phyloP scores from a whole-genome alignment of 2,113 vertebrate genomes.

The Gnathonemus echidnorhynchus region DNA sequence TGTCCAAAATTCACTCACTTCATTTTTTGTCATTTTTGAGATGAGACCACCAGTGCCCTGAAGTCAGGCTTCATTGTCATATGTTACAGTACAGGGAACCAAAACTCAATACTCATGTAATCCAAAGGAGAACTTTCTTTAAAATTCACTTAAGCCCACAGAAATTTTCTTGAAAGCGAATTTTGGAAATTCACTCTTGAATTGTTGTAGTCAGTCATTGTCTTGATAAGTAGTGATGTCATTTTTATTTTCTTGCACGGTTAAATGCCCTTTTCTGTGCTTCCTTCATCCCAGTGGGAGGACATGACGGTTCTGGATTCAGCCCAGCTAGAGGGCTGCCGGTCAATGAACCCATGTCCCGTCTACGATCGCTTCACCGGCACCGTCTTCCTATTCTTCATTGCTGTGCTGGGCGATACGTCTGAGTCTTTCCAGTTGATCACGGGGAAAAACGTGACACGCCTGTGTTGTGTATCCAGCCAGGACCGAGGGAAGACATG shows the following conservation, averaged over 20 bases:
- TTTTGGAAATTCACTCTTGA: background rate
- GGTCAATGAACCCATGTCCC: slow-evolving; percentile 95
- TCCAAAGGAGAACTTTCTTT: background rate
- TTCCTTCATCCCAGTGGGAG: slow-evolving; percentile 70
- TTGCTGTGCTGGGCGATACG: slow-evolving; percentile 75
- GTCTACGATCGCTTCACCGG: slow-evolving; percentile 70
- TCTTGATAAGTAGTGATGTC: background rate
- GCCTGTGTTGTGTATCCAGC: slow-evolving; percentile 81
- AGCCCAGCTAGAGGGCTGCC: slow-evolving; percentile 67
- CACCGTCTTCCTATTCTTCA: slow-evolving; percentile 81
- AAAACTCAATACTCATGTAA: background rate
- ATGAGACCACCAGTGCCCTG: background rate
- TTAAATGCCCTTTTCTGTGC: background rate
- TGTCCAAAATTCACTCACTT: background rate
- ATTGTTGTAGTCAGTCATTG: background rate
- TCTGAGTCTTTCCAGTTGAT: slow-evolving; percentile 78
- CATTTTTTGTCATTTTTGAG: background rate
- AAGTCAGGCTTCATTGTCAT: background rate
- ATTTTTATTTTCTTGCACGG: background rate
- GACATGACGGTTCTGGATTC: slow-evolving; percentile 69
- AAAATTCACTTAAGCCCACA: background rate
- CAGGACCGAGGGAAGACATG: slow-evolving; percentile 73
- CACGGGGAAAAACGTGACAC: slow-evolving; percentile 77
- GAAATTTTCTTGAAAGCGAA: background rate
- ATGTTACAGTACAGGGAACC: background rate